Percentiles rank a stretch among this genome's conserved stretches.
Evolutionary conservation across 2,888 invertebrate species (phyloP).

Genomic region (Anthrax anthrax): DNA sequence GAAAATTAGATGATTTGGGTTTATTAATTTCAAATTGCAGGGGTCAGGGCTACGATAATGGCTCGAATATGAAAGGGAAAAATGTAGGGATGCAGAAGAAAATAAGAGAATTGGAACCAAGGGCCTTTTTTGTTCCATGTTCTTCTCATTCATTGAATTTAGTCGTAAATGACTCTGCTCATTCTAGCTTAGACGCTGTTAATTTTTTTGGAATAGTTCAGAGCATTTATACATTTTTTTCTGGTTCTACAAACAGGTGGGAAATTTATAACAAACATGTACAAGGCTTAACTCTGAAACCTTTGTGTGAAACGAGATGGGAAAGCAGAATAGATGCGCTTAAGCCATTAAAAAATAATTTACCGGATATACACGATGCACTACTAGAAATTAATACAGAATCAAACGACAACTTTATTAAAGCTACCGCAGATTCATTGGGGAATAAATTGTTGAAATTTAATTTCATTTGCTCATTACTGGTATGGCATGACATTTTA

Average conservation of each 20-base stretch:
- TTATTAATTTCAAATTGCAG: too few relatives aligned
- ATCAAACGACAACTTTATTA: neutral
- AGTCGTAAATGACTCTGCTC: conserved; percentile 19
- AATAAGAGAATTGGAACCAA: conserved; percentile 15
- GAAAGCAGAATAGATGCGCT: too few relatives aligned
- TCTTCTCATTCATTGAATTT: conserved; percentile 18
- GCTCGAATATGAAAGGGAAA: conserved; percentile 18
- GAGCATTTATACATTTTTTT: conserved; percentile 18
- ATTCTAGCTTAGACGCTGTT: conserved; percentile 11
- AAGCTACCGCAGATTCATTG: conserved; percentile 3
- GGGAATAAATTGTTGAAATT: conserved; percentile 6
- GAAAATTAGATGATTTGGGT: too few relatives aligned
- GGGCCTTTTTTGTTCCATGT: conserved; percentile 19
- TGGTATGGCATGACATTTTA: conserved; percentile 7
- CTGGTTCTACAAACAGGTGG: conserved; percentile 15
- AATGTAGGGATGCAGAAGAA: conserved; percentile 17
- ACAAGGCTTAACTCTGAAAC: conserved; percentile 5
- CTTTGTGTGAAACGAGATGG: conserved; percentile 7
- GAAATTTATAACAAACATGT: conserved; percentile 5
- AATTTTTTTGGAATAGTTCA: conserved; percentile 17
- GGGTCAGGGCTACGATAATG: conserved; percentile 20
- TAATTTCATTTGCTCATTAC: conserved; percentile 5
- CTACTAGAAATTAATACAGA: too few relatives aligned
- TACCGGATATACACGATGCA: too few relatives aligned
- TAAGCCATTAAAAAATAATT: too few relatives aligned